These are phyloP conservation scores for Argyra leucocephala DNA, from an alignment of 2,888 invertebrate genomes.

Conservation along the genomic window DNA sequence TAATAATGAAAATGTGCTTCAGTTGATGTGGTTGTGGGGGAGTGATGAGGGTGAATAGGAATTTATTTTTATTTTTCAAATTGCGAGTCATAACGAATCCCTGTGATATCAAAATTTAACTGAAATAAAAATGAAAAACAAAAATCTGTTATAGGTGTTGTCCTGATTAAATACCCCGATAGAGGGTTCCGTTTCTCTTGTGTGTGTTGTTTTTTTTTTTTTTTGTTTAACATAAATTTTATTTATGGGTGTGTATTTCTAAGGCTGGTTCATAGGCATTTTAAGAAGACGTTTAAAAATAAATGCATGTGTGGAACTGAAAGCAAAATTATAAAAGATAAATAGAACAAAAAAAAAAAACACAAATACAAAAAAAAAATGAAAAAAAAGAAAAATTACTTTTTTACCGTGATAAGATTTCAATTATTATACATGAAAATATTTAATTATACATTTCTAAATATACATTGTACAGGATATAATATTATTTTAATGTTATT, in stretches of 20 bases:
- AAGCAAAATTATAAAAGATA: no score
- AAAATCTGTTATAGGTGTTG: conserved; percentile 1
- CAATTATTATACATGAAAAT: not conserved
- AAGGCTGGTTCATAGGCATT: not conserved
- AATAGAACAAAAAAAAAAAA: not conserved
- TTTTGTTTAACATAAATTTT: not conserved
- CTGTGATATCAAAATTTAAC: not conserved
- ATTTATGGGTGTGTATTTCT: not conserved
- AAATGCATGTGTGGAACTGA: no score
- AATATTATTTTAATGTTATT: no score
- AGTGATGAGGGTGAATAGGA: not conserved
- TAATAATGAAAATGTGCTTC: conserved; percentile 2
- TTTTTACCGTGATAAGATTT: not conserved
- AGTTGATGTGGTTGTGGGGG: not conserved
- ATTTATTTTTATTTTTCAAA: no score
- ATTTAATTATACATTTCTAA: not conserved
- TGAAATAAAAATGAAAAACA: not conserved
- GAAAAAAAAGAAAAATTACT: not conserved
- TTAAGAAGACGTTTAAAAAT: no score
- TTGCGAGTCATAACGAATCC: no score
- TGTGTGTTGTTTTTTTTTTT: no score
- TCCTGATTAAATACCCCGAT: not conserved
- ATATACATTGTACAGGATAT: no score
- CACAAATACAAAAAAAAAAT: not conserved
- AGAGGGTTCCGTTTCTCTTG: no score